A percentile compares a stretch with the other conserved stretches of the same genome.
phyloP scores from a whole-genome alignment of 2,888 invertebrate genomes.

The Phragmatobia fuliginosa region DNA sequence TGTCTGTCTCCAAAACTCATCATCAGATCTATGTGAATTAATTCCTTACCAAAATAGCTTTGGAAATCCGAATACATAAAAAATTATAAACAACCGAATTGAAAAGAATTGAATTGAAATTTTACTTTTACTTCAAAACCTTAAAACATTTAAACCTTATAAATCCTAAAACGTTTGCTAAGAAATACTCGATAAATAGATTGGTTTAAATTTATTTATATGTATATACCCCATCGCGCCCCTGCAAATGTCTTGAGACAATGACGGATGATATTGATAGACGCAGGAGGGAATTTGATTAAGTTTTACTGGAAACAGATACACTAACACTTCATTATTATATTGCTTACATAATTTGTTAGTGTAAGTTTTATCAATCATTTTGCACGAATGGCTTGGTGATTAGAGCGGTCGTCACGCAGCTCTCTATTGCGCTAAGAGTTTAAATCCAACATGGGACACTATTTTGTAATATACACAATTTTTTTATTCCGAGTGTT shows the following conservation, averaged over 20 bases:
- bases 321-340: neutral
- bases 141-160: neutral
- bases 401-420: too few species aligned
- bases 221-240: too few species aligned
- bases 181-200: neutral
- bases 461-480: too few species aligned
- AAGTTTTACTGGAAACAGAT: neutral
- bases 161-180: neutral
- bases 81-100: too few species aligned
- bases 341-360: neutral
- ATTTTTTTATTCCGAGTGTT: too few species aligned
- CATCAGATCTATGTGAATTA: too few species aligned
- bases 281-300: neutral
- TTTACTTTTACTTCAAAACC: neutral
- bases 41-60: too few species aligned
- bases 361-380: neutral
- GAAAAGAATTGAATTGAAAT: neutral
- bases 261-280: neutral
- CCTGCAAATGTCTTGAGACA: neutral
- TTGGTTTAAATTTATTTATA: neutral
- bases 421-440: too few species aligned
- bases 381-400: too few species aligned
- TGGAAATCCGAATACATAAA: too few species aligned
- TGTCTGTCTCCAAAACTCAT: too few species aligned
- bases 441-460: too few species aligned